These are phyloP conservation scores for Pangasius djambal DNA, from an alignment of 2,797 vertebrate genomes.

Conservation along the genomic window DNA sequence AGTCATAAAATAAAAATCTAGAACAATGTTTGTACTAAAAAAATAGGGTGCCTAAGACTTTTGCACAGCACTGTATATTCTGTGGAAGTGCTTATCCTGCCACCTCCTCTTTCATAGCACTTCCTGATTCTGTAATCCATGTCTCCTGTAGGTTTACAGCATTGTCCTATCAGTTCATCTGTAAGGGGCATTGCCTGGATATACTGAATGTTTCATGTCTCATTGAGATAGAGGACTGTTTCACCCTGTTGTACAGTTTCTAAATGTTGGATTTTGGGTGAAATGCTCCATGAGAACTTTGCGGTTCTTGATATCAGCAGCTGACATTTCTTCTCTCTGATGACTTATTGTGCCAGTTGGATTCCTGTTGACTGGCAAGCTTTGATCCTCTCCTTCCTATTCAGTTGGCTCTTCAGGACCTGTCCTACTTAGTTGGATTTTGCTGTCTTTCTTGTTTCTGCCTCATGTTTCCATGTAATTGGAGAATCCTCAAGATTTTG, in stretches of 20 bases:
- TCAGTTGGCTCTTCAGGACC: neutral
- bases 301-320: neutral
- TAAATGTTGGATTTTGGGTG: neutral
- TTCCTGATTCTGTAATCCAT: neutral
- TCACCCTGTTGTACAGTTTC: neutral
- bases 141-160: neutral
- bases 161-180: neutral
- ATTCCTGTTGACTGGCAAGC: neutral
- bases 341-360: neutral
- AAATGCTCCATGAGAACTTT: conserved; percentile 3
- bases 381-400: conserved; percentile 1
- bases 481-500: neutral
- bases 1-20: no score
- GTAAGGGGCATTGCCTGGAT: neutral
- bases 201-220: neutral
- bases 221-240: neutral
- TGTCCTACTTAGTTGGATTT: neutral
- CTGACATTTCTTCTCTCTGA: neutral
- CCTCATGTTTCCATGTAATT: neutral
- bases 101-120: no score
- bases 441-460: neutral
- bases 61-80: neutral
- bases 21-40: no score
- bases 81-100: neutral
- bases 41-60: no score